Conservation (phyloP, 1,140 invertebrate species). For the Diuraphis noxia region DNA sequence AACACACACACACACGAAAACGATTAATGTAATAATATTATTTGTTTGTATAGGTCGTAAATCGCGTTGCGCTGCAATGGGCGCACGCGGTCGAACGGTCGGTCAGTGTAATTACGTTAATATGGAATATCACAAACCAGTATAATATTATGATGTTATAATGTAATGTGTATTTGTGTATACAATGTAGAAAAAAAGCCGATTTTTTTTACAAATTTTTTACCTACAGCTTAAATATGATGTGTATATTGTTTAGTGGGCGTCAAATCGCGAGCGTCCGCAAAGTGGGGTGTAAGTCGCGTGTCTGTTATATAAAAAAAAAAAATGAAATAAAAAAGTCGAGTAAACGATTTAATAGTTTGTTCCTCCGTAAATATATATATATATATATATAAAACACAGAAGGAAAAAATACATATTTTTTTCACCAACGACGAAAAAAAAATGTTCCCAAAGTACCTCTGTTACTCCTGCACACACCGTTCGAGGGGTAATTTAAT, state of each 20-base stretch:
- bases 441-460: constrained; percentile 46
- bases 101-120: constrained; percentile 17
- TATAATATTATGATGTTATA: neutral
- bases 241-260: constrained; percentile 37
- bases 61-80: neutral
- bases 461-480: neutral
- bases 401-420: constrained; percentile 33
- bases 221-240: constrained; percentile 8
- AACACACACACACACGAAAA: neutral
- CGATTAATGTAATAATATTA: neutral
- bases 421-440: constrained; percentile 28
- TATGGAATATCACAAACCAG: neutral
- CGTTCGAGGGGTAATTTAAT: constrained; percentile 48
- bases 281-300: constrained; percentile 49
- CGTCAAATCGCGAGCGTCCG: constrained; percentile 38
- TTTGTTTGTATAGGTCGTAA: constrained; percentile 36
- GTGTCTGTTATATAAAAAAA: constrained; percentile 39
- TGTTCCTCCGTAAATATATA: constrained; percentile 40
- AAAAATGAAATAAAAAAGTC: constrained; percentile 44
- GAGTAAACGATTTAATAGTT: constrained; percentile 53
- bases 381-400: neutral
- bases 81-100: neutral
- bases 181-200: neutral
- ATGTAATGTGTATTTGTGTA: neutral
- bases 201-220: neutral